Evolutionary conservation across 2,113 vertebrate genomes (phyloP).

Genomic region (Anseranas semipalmata): DNA sequence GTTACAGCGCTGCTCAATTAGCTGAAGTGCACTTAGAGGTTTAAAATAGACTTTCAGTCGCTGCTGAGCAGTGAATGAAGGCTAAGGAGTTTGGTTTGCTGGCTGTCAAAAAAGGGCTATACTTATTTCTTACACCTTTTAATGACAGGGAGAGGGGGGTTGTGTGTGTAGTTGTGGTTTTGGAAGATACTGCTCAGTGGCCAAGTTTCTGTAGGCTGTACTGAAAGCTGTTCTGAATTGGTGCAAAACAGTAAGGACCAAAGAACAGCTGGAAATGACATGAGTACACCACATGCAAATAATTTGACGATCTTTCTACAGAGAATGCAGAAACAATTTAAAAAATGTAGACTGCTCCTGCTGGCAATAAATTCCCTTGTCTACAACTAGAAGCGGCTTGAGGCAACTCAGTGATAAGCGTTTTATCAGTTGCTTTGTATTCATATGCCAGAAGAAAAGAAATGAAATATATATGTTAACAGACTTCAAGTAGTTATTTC

Average conservation of each 20-base stretch:
- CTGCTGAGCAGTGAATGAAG: background rate
- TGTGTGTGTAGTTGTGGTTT: background rate
- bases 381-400: constrained; percentile 4
- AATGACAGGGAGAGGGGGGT: background rate
- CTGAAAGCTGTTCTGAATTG: background rate
- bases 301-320: background rate
- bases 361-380: constrained; percentile 30
- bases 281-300: constrained; percentile 11
- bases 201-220: background rate
- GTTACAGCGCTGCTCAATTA: background rate
- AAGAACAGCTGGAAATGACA: constrained; percentile 43
- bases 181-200: background rate
- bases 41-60: background rate
- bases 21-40: background rate
- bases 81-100: background rate
- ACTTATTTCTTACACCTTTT: background rate
- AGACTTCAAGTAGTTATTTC: background rate
- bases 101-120: background rate
- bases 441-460: background rate
- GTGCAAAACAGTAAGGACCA: background rate
- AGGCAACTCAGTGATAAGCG: background rate
- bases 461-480: background rate
- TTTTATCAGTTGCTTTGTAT: constrained; percentile 2
- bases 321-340: constrained; percentile 38
- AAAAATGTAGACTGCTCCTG: constrained; percentile 35